These are phyloP conservation scores for Lepilemur septentrionalis DNA, from an alignment of 2,797 vertebrate genomes.

Conservation along the genomic window DNA sequence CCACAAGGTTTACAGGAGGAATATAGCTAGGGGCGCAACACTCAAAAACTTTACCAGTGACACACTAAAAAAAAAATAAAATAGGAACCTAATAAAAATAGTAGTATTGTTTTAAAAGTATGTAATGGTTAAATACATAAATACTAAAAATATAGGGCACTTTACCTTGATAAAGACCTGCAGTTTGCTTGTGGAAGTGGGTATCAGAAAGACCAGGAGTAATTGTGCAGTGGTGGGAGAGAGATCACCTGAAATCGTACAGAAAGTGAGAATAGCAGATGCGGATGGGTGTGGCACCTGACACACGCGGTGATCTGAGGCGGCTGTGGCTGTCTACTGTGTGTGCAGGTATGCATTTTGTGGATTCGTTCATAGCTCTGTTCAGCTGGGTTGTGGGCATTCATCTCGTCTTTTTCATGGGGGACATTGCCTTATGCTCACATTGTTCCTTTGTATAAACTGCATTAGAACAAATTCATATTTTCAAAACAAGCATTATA, in stretches of 20 bases:
- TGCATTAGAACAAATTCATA: background rate
- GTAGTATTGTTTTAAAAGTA: background rate
- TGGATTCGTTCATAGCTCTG: background rate
- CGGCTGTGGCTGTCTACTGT: background rate
- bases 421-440: background rate
- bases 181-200: background rate
- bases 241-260: background rate
- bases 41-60: background rate
- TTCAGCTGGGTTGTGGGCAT: background rate
- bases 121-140: background rate
- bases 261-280: background rate
- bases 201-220: background rate
- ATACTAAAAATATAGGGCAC: background rate
- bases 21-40: background rate
- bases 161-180: background rate
- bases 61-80: background rate
- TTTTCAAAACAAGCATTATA: conserved; percentile 25
- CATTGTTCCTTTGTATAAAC: background rate
- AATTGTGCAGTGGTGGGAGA: background rate
- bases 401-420: background rate
- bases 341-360: rapidly evolving
- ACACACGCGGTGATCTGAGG: background rate
- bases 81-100: background rate
- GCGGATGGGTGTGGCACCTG: background rate
- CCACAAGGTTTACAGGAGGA: background rate